phyloP scores from a whole-genome alignment of 2,113 vertebrate genomes.

The Dermatemys mawii region DNA sequence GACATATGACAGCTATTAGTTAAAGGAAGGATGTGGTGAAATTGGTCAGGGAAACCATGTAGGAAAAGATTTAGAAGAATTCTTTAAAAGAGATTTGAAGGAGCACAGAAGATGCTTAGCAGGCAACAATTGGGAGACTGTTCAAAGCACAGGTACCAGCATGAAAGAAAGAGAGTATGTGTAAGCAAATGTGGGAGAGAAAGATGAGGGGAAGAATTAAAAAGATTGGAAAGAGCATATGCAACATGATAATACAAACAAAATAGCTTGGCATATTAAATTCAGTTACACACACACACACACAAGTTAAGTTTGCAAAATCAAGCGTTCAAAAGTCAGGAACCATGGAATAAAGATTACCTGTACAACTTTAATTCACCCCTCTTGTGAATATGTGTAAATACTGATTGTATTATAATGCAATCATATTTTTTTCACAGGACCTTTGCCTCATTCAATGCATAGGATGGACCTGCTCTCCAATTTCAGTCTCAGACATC shows the following conservation, averaged over 20 bases:
- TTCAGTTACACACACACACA: rapidly evolving
- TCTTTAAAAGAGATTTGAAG: background rate
- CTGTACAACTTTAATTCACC: background rate
- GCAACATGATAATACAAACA: background rate
- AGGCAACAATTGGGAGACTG: background rate
- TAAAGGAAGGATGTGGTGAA: background rate
- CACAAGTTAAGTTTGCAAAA: background rate
- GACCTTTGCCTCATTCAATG: background rate
- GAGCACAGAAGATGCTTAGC: background rate
- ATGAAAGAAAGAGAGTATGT: background rate
- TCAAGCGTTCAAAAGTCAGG: background rate
- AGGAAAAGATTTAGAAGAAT: background rate
- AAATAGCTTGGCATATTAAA: background rate
- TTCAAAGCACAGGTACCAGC: background rate
- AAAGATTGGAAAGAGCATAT: background rate
- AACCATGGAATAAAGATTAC: background rate
- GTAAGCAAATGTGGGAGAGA: background rate
- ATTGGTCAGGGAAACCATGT: background rate
- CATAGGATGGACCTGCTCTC: background rate
- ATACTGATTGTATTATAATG: no score
- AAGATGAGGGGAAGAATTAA: background rate
- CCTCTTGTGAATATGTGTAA: background rate
- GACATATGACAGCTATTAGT: background rate
- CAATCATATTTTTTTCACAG: background rate
- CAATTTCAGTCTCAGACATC: background rate